Base-by-base conservation (phyloP, 2,797 vertebrate species). In the Bucorvus abyssinicus region DNA sequence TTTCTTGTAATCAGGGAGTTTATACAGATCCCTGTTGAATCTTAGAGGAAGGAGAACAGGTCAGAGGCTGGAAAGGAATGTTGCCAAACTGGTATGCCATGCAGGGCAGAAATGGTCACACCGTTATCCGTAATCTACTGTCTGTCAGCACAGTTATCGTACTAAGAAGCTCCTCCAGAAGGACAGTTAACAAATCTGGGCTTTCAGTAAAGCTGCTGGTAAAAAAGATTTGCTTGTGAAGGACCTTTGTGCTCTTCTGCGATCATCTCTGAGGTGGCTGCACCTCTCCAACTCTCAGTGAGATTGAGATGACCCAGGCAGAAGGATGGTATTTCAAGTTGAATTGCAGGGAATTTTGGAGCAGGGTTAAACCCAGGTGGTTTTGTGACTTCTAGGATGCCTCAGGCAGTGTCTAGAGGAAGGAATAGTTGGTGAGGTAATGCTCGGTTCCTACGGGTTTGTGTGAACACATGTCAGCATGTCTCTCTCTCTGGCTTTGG, bases 401-500 rank as follows among this genome's bases (percentile, higher is more conserved):
- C 57, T 75, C 34, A 36, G 50, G 38, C 38, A 69, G 10, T 18
- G 20, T 11, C 10, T 8, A 36, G 42, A 71, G 38, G 23, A 80
- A 42, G 20, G 27, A 21, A 20, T 17, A 65, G 17, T 27, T 50
- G n/a, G 7, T 9, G 7, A 67, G 24, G 24, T 27, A 36, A 5
- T 23, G 7, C 10, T 59, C 17, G 10, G 32, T 68, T 77, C 40
- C n/a, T 21, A 13, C 36, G 44, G 50, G 8, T 52, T 40, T 52
- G 56, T 44, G 30, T 0, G 0, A 79, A 11, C 12, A 7, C 6
- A 3, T 0, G 6, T 18, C 59, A 85, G 32, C 1, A 3, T 8
- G 7, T n/a, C 42, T 87, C 27, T 24, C 50, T 7, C 19, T 24
- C 50, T 7, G 4, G 12, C 13, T 68, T n/a, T 75, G 61, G 45